phyloP scores from a whole-genome alignment of 2,797 vertebrate species.

The Phataginus tricuspis region DNA sequence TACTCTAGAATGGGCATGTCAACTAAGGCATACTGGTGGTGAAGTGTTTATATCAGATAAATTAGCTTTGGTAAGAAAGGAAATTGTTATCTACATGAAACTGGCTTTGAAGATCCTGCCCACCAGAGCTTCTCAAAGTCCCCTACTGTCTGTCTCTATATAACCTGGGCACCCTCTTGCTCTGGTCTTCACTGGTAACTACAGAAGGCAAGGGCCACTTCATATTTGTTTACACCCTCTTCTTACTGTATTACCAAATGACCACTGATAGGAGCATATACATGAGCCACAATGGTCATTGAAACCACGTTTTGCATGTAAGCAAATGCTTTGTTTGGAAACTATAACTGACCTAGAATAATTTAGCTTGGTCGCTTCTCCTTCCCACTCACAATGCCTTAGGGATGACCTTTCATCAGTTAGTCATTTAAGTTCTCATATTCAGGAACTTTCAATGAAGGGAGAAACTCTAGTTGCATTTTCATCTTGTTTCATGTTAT shows the following conservation, averaged over 20 bases:
- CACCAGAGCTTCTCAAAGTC: background rate
- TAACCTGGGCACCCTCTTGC: background rate
- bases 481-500: constrained; percentile 68
- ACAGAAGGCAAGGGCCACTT: background rate
- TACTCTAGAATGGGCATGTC: background rate
- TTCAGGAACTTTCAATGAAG: constrained; percentile 37
- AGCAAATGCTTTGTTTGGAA: background rate
- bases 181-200: background rate
- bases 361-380: background rate
- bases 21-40: background rate
- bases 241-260: background rate
- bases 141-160: background rate
- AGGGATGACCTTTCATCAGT: background rate
- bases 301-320: background rate
- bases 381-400: background rate
- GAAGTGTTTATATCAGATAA: background rate
- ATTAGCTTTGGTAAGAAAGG: background rate
- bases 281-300: background rate
- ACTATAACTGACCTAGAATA: background rate
- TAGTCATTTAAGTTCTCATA: constrained; percentile 15
- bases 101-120: background rate
- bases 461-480: background rate
- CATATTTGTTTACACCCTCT: background rate
- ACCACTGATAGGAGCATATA: background rate
- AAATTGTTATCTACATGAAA: background rate